Evolutionary conservation across 1,140 invertebrate genomes (phyloP).

Genomic region (Protaetia brevitarsis): DNA sequence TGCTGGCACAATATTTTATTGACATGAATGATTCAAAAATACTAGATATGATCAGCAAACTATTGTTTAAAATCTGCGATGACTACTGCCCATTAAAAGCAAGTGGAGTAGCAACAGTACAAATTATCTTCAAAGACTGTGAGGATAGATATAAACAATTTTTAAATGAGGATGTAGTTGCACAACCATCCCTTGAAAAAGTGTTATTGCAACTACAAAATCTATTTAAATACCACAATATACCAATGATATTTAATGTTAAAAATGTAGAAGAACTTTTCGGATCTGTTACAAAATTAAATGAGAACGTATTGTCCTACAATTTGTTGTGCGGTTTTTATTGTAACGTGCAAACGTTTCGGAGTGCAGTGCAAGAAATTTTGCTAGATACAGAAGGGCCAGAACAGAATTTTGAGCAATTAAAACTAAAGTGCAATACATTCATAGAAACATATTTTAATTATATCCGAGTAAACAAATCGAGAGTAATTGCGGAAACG

Average conservation of each 20-base stretch:
- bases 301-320: not conserved
- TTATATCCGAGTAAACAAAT: not conserved
- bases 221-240: not conserved
- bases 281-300: not conserved
- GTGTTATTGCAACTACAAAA: not conserved
- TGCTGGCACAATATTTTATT: not conserved
- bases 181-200: too few species aligned
- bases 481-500: not conserved
- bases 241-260: not conserved
- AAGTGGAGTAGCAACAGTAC: not conserved
- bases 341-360: not conserved
- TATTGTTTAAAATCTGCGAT: not conserved
- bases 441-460: not conserved
- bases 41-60: not conserved
- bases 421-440: too few species aligned
- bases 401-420: too few species aligned
- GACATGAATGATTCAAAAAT: not conserved
- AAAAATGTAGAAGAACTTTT: not conserved
- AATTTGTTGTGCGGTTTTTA: constrained; percentile 1
- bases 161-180: not conserved
- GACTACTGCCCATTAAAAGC: not conserved
- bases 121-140: not conserved
- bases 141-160: not conserved
- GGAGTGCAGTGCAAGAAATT: not conserved
- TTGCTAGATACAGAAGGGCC: too few species aligned